Evolutionary conservation across 1,140 invertebrate genomes (phyloP).

Genomic region (Procambarus clarkii): DNA sequence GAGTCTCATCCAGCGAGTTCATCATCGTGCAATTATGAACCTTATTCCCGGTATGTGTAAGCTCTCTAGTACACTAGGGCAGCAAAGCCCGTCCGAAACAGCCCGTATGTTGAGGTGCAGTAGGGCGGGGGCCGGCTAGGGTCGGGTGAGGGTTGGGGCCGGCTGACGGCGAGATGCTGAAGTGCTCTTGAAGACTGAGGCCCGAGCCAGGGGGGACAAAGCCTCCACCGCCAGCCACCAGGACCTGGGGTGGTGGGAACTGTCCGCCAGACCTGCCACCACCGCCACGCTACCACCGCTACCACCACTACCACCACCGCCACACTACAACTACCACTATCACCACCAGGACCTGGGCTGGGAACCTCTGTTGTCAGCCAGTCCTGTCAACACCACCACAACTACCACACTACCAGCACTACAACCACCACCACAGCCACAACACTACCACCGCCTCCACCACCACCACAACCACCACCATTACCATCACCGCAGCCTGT

Average conservation of each 20-base stretch:
- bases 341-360: neutral
- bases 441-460: slow-evolving; percentile 2
- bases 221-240: slow-evolving; percentile 47
- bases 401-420: neutral
- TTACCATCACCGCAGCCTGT: neutral
- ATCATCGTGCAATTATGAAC: slow-evolving; percentile 51
- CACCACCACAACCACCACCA: neutral
- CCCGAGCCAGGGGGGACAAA: slow-evolving; percentile 50
- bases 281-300: neutral
- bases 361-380: too few species aligned
- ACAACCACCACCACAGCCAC: neutral
- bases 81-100: slow-evolving; percentile 3
- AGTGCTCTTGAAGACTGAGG: slow-evolving; percentile 65
- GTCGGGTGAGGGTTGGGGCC: slow-evolving; percentile 39
- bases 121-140: slow-evolving; percentile 1
- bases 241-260: slow-evolving; percentile 57
- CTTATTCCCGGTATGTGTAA: slow-evolving; percentile 50
- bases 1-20: slow-evolving; percentile 45
- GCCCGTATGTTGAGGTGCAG: slow-evolving; percentile 9
- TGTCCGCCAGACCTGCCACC: neutral
- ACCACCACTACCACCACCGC: neutral
- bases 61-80: neutral
- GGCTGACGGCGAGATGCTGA: slow-evolving; percentile 48
- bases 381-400: neutral
- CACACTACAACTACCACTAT: neutral